A percentile compares a stretch with the other conserved stretches of the same genome.
Evolutionary conservation across 2,888 invertebrate genomes (phyloP).

Genomic region (Encarsia formosa): DNA sequence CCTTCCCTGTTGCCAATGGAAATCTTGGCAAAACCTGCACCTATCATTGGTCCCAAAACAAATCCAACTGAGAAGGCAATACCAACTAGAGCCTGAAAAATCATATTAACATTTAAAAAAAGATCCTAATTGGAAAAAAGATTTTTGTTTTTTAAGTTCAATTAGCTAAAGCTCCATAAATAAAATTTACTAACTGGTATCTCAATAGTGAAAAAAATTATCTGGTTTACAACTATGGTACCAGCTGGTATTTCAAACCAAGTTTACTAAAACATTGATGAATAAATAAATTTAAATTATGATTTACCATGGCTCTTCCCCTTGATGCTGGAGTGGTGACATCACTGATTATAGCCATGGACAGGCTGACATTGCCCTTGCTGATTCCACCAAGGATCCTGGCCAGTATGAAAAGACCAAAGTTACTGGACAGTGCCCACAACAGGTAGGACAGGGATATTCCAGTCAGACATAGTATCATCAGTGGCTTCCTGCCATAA

Average conservation of each 20-base stretch:
- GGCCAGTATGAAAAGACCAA: conserved; percentile 86
- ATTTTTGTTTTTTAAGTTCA: not conserved
- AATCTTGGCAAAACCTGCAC: conserved; percentile 75
- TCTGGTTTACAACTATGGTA: no score
- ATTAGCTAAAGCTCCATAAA: no score
- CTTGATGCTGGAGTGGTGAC: conserved; percentile 79
- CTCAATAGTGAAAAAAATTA: no score
- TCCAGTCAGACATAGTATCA: conserved; percentile 83
- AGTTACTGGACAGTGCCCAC: conserved; percentile 85
- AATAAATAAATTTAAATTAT: not conserved
- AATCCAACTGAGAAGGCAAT: conserved; percentile 98
- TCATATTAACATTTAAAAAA: not conserved
- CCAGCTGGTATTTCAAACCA: no score
- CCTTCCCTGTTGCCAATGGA: conserved; percentile 60
- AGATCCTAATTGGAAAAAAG: not conserved
- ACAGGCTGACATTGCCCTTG: conserved; percentile 93
- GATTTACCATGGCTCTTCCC: conserved; percentile 85
- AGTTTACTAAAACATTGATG: no score
- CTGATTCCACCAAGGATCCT: conserved; percentile 91
- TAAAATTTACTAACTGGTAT: no score
- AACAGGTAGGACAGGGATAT: conserved; percentile 80
- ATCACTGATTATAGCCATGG: conserved; percentile 93
- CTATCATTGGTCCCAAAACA: conserved; percentile 91
- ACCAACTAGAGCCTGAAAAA: conserved; percentile 86
- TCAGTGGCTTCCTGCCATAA: conserved; percentile 83